Base-by-base conservation (phyloP, 2,113 vertebrate genomes). In the Fregata magnificens region DNA sequence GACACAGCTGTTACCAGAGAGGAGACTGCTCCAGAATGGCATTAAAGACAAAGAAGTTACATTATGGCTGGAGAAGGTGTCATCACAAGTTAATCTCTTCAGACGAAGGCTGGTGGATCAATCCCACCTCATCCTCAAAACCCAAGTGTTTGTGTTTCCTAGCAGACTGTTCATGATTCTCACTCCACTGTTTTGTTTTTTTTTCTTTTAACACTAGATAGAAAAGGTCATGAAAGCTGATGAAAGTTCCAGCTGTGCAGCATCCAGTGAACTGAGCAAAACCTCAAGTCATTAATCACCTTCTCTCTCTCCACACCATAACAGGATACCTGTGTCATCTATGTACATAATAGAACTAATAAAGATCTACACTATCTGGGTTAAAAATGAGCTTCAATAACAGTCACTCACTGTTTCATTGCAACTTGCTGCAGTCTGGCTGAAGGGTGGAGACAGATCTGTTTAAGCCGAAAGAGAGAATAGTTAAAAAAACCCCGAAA, bases 391-490 rank as follows among this genome's bases (percentile, higher is more conserved):
- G 65, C 65, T 83, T 61, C 79, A 52, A 42, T 29, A 91, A 95
- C 49, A 87, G 82, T 80, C 94, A 88, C 73, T 80, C 95, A 65
- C 70, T 92, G 86, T 78, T 85, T 71, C 90, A 88, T 29, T 90
- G 79, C 82, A 92, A 78, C 84, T 91, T 74, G 69, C 82, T 93
- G 76, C 77, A 92, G 80, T 49, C 70, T 93, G 88, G 81, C 80
- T 95, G 79, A 88, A 93, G 44, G 45, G 50, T 91, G 55, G 55
- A 92, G 62, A 88, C 55, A 88, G 31, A 81, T 91, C 76, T 89
- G 79, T 81, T 89, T 80, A 79, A 97, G 87, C 61, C 93, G 95
- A 56, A 94, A 94, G 67, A 88, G 40, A 92, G 40, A 86, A 70
- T 0, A 89, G 47, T 92, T 82, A n/a, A 2, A 10, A 59, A n/a